Conservation (phyloP, 2,888 invertebrate species). For the Pyrocoelia pectoralis region DNA sequence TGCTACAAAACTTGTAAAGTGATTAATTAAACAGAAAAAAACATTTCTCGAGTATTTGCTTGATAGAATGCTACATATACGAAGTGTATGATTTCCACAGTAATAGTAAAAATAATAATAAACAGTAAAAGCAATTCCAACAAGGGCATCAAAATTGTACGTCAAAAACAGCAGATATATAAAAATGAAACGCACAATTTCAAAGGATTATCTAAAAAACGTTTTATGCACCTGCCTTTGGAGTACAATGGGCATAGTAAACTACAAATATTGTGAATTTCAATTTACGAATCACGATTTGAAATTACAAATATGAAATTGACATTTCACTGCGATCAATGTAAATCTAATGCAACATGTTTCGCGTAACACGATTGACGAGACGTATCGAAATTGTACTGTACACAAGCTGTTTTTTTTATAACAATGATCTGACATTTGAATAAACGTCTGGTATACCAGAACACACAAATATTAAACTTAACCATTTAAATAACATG, state of each 20-base stretch:
- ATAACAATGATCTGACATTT: too few species aligned
- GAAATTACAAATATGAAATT: slow-evolving; percentile 42
- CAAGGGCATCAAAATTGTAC: not conserved
- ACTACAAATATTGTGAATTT: slow-evolving; percentile 31
- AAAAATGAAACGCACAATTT: not conserved
- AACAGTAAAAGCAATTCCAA: not conserved
- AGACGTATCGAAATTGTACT: not conserved
- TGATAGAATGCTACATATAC: too few species aligned
- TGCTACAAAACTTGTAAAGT: too few species aligned
- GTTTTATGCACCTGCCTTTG: not conserved
- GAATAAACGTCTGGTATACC: too few species aligned
- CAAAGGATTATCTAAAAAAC: not conserved
- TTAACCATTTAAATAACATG: too few species aligned
- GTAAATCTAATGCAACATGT: slow-evolving; percentile 43
- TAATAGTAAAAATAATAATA: not conserved
- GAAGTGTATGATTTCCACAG: too few species aligned
- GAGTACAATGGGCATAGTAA: slow-evolving; percentile 10
- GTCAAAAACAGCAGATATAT: not conserved
- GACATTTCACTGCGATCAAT: slow-evolving; percentile 45
- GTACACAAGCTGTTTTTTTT: not conserved
- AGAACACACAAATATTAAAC: too few species aligned
- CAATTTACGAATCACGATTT: slow-evolving; percentile 22
- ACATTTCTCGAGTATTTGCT: too few species aligned
- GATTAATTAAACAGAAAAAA: too few species aligned
- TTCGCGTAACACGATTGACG: slow-evolving; percentile 6